Base-by-base conservation (phyloP, 2,113 vertebrate species). In the Deroptyus accipitrinus region DNA sequence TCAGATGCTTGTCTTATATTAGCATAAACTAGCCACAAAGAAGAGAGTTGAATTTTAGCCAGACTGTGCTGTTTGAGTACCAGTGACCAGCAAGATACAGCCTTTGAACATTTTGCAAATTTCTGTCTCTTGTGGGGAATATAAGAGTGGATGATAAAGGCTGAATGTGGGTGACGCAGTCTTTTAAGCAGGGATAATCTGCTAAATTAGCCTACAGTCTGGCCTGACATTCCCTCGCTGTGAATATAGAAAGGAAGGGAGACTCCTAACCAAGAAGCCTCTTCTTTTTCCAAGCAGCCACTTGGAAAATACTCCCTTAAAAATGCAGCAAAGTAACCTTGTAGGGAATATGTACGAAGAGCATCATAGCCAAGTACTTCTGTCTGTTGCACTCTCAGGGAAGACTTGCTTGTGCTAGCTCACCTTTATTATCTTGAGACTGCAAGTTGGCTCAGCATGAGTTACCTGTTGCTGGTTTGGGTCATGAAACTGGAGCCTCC, bases 51-150 rank as follows among this genome's bases (percentile, higher is more conserved):
- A 31, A 31, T 49, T 61, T 91, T 83, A 48, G 35, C 19, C 13
- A 83, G 46, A 31, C 23, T 33, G 3, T 39, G 39, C 17, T 52
- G 12, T 67, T 66, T 81, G 48, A 66, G 67, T 72, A 42, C 30
- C 3, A 25, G 57, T 77, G 20, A 41, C 25, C 24, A 78, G 61
- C 27, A 57, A 33, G 22, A 77, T 48, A 6, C 0, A 69, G 82
- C 11, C 44, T 88, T 64, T 76, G 54, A 91, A 88, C 68, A 33
- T 74, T 48, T 63, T 67, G 51, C 27, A 39, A 3, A 42, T 83
- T 86, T 81, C 81, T 94, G 33, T 70, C 33, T 86, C 62, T 93
- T 86, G 54, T 93, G 72, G 62, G 27, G 23, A 57, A 15, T 35
- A 6, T 41, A 73, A 80, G 78, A 24, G 35, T 67, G 57, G 28